Conservation (phyloP, 2,113 vertebrate genomes). For the Prionailurus viverrinus region DNA sequence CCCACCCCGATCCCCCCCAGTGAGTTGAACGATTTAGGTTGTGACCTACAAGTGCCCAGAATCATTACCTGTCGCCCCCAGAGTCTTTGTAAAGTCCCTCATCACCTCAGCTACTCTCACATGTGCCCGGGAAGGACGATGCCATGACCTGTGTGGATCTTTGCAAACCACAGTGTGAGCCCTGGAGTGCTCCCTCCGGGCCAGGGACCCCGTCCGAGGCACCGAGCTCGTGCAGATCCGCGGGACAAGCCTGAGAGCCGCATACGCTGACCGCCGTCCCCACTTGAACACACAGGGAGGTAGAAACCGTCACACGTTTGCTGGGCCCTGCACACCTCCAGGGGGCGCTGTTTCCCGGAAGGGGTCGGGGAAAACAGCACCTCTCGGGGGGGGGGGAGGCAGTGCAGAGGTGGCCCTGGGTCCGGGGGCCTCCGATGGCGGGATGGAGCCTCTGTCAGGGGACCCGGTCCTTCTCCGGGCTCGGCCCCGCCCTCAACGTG, state of each 20-base stretch:
- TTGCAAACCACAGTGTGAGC: background rate
- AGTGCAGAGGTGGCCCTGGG: too few relatives aligned
- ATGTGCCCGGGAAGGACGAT: fast-evolving
- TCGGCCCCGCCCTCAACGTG: background rate
- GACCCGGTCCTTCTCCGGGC: background rate
- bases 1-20: background rate
- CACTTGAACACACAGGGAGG: fast-evolving
- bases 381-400: fast-evolving
- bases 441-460: background rate
- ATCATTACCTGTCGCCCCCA: background rate
- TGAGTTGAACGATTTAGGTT: background rate
- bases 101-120: background rate
- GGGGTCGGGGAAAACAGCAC: fast-evolving
- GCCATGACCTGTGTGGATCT: too few relatives aligned
- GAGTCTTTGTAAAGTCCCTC: background rate
- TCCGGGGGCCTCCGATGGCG: fast-evolving
- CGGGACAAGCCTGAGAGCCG: fast-evolving
- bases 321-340: background rate
- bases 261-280: fast-evolving
- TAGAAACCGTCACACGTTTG: fast-evolving
- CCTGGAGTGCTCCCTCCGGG: background rate
- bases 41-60: too few relatives aligned
- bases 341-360: background rate
- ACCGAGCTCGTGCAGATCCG: background rate
- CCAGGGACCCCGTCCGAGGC: background rate